Percentiles rank a stretch among this genome's conserved stretches.
These are phyloP conservation scores for Gobionotothen gibberifrons DNA, from an alignment of 2,797 vertebrate species.

Conservation along the genomic window DNA sequence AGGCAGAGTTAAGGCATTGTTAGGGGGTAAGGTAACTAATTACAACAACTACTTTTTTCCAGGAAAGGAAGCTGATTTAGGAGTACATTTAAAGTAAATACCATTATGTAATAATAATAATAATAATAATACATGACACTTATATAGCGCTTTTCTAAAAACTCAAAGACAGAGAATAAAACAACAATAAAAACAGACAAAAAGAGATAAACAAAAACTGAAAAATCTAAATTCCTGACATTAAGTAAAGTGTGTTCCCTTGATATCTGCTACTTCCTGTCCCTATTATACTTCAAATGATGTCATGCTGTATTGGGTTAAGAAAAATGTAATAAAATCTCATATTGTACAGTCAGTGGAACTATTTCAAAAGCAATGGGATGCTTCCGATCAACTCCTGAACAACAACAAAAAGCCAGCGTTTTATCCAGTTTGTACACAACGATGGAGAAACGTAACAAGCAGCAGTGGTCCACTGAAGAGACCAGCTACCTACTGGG, in stretches of 20 bases:
- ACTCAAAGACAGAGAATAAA: no score
- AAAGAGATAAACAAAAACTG: no score
- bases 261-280: not conserved
- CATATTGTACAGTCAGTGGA: not conserved
- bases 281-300: slow-evolving; percentile 6
- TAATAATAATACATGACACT: no score
- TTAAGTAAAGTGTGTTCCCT: not conserved
- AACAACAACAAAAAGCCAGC: no score
- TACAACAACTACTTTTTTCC: not conserved
- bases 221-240: not conserved
- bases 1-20: not conserved
- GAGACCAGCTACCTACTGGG: no score
- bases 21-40: not conserved
- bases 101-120: no score
- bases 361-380: not conserved
- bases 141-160: no score
- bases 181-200: no score
- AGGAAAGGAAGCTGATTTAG: not conserved
- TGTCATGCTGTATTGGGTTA: not conserved
- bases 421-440: no score
- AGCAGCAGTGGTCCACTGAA: no score
- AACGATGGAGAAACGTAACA: no score
- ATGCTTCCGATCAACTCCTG: not conserved
- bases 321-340: not conserved
- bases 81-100: not conserved